A percentile compares a stretch with the other conserved stretches of the same genome.
These are phyloP conservation scores for Pseudachorutes palmiensis DNA, from an alignment of 1,140 invertebrate genomes.

Conservation along the genomic window DNA sequence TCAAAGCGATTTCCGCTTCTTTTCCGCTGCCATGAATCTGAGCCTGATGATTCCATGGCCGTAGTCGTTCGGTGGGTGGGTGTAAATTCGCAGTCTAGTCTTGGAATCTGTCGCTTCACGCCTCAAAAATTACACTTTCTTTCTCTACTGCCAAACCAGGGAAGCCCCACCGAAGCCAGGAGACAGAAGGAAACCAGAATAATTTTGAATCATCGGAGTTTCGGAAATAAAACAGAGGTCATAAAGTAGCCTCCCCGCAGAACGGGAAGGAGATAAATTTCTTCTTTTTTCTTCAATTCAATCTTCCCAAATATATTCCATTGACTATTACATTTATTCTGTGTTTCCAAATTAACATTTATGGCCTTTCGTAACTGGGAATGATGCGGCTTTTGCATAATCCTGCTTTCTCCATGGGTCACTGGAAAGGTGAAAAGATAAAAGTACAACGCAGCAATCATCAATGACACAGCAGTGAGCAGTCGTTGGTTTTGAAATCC, in stretches of 20 bases:
- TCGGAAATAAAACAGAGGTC: background rate
- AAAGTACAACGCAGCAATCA: no score
- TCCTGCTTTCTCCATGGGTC: no score
- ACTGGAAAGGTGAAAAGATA: no score
- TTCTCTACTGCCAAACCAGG: background rate
- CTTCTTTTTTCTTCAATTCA: background rate
- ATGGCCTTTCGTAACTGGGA: background rate
- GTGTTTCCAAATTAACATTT: background rate
- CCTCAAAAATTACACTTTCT: slow-evolving; percentile 2
- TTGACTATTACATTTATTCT: background rate
- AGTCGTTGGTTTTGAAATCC: no score
- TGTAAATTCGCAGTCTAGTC: background rate
- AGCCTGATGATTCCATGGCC: no score
- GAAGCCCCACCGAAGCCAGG: no score
- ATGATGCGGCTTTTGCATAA: no score
- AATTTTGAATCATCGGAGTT: background rate
- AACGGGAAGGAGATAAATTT: background rate
- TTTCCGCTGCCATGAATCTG: no score
- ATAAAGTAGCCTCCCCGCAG: background rate
- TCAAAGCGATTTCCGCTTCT: background rate
- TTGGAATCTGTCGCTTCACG: background rate
- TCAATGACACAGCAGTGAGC: no score
- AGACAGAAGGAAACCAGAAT: background rate
- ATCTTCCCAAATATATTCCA: background rate
- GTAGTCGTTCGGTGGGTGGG: background rate